Evolutionary conservation across 1,140 invertebrate genomes (phyloP), one percentile per base, ranked within the genome.

Genomic region (Brachionus plicatilis): DNA sequence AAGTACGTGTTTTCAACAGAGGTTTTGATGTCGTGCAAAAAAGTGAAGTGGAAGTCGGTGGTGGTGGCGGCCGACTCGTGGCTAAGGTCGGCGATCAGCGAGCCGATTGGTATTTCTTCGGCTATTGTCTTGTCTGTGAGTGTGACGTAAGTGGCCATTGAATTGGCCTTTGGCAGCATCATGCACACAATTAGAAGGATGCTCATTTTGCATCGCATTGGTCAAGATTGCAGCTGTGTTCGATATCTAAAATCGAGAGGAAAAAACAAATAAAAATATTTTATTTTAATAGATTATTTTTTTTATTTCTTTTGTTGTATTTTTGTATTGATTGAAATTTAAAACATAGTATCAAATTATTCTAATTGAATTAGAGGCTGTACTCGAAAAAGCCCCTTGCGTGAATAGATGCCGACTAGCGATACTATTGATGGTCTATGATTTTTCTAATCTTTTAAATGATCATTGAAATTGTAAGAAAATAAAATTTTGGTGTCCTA

Each of bases 281-380:
- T 20, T 27, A 72, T 43, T 72, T 72, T 72, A 72, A 72, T 47
- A 72, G 68, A 41, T 72, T 72, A 47, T 72, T 72, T 72, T 47
- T 17, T 12, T 12, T 33, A n/a, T 14, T 33, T 68, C 14, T 37
- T 33, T 68, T 68, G 5, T 68, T 27, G 24, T 68, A 37, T 68
- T 68, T 33, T 33, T 68, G n/a, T 33, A 41, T 72, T 72, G 68
- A 72, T 72, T 72, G 68, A 72, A 72, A 72, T 72, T 72, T 43
- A 72, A 72, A 72, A 72, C 68, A 72, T 47, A 41, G 68, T 72
- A 72, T 72, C 68, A 72, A 72, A 72, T 72, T 72, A 72, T 72
- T 41, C 68, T 72, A 68, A 41, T 68, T 68, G 66, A 68, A 68
- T 41, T 68, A 68, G 29, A 68, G 66, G 33, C 33, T 68, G 27